Evolutionary conservation across 2,113 vertebrate genomes (phyloP), one percentile per base, ranked within the genome.

Genomic region (Odontophorus gujanensis): DNA sequence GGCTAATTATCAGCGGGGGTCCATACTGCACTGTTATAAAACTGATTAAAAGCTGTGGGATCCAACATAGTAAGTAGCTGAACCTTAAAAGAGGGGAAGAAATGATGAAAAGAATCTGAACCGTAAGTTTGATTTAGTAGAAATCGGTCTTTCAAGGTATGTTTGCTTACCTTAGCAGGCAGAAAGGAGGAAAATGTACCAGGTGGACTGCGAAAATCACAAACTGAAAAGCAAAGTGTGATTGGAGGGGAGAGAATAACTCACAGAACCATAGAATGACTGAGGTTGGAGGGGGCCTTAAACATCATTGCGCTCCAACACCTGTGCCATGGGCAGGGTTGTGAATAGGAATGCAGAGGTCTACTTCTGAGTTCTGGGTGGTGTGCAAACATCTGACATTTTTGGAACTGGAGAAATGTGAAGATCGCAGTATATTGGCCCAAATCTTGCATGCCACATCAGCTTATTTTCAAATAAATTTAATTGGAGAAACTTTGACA

Each of bases 81-180:
- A 87, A 80, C 28, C 55, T 90, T 84, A 43, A 75, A 40, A 7
- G 20, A 6, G 12, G 11, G 42, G 40, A 62, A 51, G 36, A 36
- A 9, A 24, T 51, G 61, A 69, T 76, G 3, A 82, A 85, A 90
- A 71, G 75, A 77, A 38, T 16, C 30, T 4, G 11, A 57, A 78
- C 32, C 11, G 0, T 45, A 21, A 62, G 45, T 92, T 92, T 93
- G 84, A 82, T 93, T 85, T 87, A 92, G 75, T 51, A 93, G 76
- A 81, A 96, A 58, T 67, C 77, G 79, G 45, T 59, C 78, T 61
- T 71, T 92, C 28, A 81, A 68, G 40, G 89, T 75, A 32, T 78
- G 59, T 91, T 96, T 92, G 81, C 86, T 93, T 94, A 85, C 75
- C 40, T 90, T 92, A 62, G 55, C 92, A 85, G 83, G 32, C 20